Percentiles rank a stretch among this genome's conserved stretches.
phyloP scores from a whole-genome alignment of 2,888 invertebrate genomes.

The Catocala sponsa region DNA sequence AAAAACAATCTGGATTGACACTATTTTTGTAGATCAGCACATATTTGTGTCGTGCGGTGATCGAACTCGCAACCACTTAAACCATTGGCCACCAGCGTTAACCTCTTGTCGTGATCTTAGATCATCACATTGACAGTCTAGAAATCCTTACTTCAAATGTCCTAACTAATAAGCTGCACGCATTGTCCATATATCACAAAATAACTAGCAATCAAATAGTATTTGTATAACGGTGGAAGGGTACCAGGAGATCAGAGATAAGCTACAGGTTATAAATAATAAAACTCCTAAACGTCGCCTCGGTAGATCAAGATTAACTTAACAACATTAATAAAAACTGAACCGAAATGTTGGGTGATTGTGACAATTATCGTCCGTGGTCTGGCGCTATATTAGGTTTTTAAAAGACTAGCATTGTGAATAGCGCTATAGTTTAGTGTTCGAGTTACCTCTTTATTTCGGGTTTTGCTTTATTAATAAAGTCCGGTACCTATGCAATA shows the following conservation, averaged over 20 bases:
- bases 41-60: too few species aligned
- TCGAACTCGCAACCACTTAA: too few species aligned
- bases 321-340: slow-evolving; percentile 85
- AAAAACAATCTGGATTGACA: too few species aligned
- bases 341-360: slow-evolving; percentile 69
- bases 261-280: slow-evolving; percentile 81
- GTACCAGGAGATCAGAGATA: slow-evolving; percentile 62
- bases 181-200: slow-evolving; percentile 27
- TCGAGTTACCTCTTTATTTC: too few species aligned
- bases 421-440: too few species aligned
- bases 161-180: slow-evolving; percentile 7
- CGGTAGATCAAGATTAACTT: slow-evolving; percentile 78
- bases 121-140: not conserved
- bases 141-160: not conserved
- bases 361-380: slow-evolving; percentile 28
- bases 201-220: slow-evolving; percentile 49
- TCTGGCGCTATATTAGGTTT: not conserved
- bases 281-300: slow-evolving; percentile 79
- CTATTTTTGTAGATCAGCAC: too few species aligned
- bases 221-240: slow-evolving; percentile 62
- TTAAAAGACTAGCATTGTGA: not conserved
- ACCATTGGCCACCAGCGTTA: too few species aligned
- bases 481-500: too few species aligned
- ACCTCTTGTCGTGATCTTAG: too few species aligned
- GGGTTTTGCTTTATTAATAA: too few species aligned